Evolutionary conservation across 2,113 vertebrate genomes (phyloP).

Genomic region (Ivindomyrus marchei): DNA sequence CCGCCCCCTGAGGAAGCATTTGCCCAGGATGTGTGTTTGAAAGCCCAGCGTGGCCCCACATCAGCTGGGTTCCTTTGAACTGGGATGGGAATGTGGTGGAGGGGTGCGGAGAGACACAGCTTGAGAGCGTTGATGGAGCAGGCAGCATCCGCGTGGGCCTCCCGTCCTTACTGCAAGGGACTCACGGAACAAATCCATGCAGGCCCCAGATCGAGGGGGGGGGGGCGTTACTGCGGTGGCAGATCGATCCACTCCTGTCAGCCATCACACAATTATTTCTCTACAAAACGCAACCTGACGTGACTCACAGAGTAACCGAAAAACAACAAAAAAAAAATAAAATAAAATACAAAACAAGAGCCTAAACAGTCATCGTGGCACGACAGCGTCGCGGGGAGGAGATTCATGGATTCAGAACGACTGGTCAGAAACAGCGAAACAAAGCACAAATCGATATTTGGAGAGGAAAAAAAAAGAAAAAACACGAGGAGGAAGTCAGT

Average conservation of each 20-base stretch:
- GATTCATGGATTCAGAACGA: not conserved
- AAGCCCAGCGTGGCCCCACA: slow-evolving; percentile 4
- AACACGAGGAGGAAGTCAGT: not conserved
- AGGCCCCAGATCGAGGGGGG: not conserved
- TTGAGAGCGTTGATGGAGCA: not conserved
- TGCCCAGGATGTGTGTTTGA: not conserved
- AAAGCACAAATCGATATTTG: not conserved
- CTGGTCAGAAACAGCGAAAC: not conserved
- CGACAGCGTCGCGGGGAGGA: not conserved
- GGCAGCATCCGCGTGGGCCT: not conserved
- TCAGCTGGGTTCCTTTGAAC: slow-evolving; percentile 13
- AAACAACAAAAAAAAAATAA: not conserved
- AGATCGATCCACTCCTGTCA: not conserved
- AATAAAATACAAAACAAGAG: not conserved
- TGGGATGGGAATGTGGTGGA: not conserved
- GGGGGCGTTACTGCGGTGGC: not conserved
- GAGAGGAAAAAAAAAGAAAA: not conserved
- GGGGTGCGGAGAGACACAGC: not conserved
- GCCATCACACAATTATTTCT: slow-evolving; percentile 1
- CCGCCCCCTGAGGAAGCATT: not conserved
- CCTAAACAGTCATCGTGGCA: not conserved
- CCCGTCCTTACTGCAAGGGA: not conserved
- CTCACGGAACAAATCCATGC: slow-evolving; percentile 5
- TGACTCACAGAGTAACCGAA: not conserved
- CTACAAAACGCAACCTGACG: not conserved